phyloP scores from a whole-genome alignment of 2,797 vertebrate species.

The Emys orbicularis region DNA sequence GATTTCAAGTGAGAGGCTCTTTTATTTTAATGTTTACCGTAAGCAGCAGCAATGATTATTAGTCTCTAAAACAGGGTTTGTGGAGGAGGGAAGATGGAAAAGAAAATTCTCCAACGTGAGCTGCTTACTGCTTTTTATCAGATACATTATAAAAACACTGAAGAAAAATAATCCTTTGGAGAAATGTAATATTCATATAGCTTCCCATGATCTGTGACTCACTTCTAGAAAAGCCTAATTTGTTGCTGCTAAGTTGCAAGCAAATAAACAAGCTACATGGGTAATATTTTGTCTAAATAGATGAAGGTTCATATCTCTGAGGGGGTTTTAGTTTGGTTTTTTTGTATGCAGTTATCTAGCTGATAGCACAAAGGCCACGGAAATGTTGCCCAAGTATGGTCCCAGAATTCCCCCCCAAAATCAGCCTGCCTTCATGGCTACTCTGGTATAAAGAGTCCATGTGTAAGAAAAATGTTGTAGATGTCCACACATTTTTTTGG shows the following conservation, averaged over 20 bases:
- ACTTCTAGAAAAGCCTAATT: constrained; percentile 13
- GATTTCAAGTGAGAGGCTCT: constrained; percentile 46
- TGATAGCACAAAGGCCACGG: not conserved
- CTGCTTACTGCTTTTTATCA: constrained; percentile 36
- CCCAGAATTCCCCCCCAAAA: not conserved
- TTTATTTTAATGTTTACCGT: constrained; percentile 32
- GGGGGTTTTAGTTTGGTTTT: not conserved
- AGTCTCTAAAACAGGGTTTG: not conserved
- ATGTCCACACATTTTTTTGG: too few relatives aligned
- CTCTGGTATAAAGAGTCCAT: too few relatives aligned
- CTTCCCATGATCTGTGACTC: constrained; percentile 6
- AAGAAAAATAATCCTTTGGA: constrained; percentile 44
- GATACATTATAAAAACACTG: not conserved
- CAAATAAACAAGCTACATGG: not conserved
- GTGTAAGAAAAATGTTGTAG: not conserved
- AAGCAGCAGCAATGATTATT: not conserved
- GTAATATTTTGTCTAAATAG: not conserved
- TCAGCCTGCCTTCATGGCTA: not conserved
- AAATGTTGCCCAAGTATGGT: not conserved
- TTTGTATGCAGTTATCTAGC: not conserved
- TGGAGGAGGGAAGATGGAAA: not conserved
- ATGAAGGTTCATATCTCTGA: not conserved
- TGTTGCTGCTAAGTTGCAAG: not conserved
- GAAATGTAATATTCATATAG: constrained; percentile 33
- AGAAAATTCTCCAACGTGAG: not conserved